Conservation (phyloP, 2,797 vertebrate genomes). For the Mergus octosetaceus region DNA sequence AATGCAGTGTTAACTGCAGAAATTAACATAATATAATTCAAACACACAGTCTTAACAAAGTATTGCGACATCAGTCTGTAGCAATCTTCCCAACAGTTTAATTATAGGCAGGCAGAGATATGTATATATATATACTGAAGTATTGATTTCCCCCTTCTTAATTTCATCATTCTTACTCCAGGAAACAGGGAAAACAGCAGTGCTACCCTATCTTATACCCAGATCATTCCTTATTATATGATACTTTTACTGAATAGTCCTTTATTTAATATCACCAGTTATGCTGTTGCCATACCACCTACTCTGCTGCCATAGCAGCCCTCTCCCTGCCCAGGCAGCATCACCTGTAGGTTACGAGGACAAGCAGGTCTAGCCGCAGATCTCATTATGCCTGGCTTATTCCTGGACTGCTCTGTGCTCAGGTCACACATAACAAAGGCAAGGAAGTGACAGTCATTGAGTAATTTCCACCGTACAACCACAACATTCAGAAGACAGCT, state of each 20-base stretch:
- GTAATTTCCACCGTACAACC: neutral
- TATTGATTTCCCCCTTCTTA: neutral
- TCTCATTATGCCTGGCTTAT: neutral
- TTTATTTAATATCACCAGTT: neutral
- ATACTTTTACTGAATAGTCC: neutral
- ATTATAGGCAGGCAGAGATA: neutral
- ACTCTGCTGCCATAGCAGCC: neutral
- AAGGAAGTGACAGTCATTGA: neutral
- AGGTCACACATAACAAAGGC: neutral
- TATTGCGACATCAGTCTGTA: neutral
- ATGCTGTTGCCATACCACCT: neutral
- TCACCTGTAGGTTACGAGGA: neutral
- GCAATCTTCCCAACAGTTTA: neutral
- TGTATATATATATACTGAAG: too few relatives aligned
- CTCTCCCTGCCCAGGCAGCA: neutral
- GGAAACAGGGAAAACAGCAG: neutral
- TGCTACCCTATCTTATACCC: neutral
- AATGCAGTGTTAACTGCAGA: neutral
- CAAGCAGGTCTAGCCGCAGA: neutral
- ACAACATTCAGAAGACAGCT: neutral
- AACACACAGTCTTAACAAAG: neutral
- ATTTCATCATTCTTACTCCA: neutral
- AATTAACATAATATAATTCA: constrained; percentile 24
- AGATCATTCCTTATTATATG: neutral
- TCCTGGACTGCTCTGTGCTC: neutral